These are phyloP conservation scores for Dynastes tityus DNA, from an alignment of 2,888 invertebrate species.

Conservation along the genomic window DNA sequence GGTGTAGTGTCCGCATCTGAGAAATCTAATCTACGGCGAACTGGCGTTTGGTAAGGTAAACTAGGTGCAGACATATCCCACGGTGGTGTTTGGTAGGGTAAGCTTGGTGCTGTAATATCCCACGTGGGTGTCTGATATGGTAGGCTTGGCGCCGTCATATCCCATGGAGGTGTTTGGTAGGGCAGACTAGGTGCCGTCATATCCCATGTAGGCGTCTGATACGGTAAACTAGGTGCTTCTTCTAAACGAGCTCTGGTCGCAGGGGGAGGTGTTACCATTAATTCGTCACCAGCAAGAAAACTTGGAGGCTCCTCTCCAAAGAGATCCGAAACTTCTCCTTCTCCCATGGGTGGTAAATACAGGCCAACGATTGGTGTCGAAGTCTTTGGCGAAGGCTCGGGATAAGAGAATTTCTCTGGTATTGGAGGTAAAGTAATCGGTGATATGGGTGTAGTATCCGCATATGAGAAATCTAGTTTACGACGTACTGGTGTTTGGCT, in stretches of 20 bases:
- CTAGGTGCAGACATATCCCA: background rate
- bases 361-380: conserved; percentile 17
- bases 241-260: conserved; percentile 2
- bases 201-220: conserved; percentile 47
- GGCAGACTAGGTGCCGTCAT: conserved; percentile 45
- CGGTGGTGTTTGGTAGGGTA: conserved; percentile 35
- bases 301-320: conserved; percentile 37
- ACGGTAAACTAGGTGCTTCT: conserved; percentile 50
- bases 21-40: background rate
- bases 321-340: conserved; percentile 37
- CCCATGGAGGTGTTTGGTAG: conserved; percentile 25
- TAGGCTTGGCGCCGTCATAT: conserved; percentile 36
- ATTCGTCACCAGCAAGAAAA: conserved; percentile 32
- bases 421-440: background rate
- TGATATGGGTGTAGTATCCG: background rate
- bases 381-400: conserved; percentile 16
- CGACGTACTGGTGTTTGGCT: conserved; percentile 5
- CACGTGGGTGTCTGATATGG: conserved; percentile 46
- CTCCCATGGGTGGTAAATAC: conserved; percentile 7
- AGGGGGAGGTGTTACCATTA: conserved; percentile 25
- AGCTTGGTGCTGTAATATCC: conserved; percentile 48
- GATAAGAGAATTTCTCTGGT: conserved; percentile 9
- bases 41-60: conserved; percentile 11
- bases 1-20: conserved; percentile 1
- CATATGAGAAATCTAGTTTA: background rate